phyloP scores from a whole-genome alignment of 2,888 invertebrate genomes.

The Digitonthophagus gazella region DNA sequence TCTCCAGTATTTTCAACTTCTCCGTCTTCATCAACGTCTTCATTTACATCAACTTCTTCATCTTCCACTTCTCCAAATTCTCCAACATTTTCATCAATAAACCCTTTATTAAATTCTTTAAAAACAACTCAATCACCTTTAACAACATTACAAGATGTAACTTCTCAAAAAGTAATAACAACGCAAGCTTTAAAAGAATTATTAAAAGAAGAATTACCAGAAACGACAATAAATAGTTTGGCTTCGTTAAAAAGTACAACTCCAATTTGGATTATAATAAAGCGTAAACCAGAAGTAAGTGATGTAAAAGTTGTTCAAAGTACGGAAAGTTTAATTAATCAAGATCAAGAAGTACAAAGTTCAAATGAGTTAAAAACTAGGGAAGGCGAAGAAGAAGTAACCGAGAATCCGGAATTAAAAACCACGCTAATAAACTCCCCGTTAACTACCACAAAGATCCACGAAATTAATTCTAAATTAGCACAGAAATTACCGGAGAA shows the following conservation, averaged over 20 bases:
- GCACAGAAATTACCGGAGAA: slow-evolving; percentile 21
- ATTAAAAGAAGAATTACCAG: neutral
- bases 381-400: neutral
- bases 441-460: slow-evolving; percentile 43
- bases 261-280: slow-evolving; percentile 13
- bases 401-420: neutral
- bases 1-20: too few relatives aligned
- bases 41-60: too few relatives aligned
- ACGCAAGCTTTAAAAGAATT: neutral
- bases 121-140: neutral
- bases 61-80: neutral
- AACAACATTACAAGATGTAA: neutral
- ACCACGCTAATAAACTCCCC: slow-evolving; percentile 35
- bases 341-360: too few relatives aligned
- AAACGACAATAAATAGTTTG: neutral
- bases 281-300: neutral
- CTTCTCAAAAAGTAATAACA: neutral
- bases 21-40: too few relatives aligned
- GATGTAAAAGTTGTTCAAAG: neutral
- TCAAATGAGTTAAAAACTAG: neutral
- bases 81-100: neutral
- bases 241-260: slow-evolving; percentile 19
- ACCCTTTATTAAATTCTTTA: neutral
- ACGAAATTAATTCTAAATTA: slow-evolving; percentile 46
- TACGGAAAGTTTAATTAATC: neutral